Evolutionary conservation across 2,113 vertebrate genomes (phyloP), one percentile per base, ranked within the genome.

Genomic region (Calypte anna): DNA sequence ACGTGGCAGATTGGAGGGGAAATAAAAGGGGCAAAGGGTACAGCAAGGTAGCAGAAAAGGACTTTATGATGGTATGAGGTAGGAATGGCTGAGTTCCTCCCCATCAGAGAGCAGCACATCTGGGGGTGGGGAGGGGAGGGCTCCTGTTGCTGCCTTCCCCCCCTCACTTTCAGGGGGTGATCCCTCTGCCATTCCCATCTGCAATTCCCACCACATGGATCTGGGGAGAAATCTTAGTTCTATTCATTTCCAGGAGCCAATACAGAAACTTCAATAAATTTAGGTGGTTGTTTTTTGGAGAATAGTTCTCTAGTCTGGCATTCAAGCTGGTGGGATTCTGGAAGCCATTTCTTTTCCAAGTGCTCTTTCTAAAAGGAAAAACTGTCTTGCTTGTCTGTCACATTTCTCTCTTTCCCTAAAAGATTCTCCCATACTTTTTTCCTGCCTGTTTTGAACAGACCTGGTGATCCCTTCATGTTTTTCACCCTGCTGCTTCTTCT

Each of bases 41-140:
- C 21, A 51, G 20, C 1, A 0, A 80, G 22, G 69, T 51, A 57
- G 75, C 64, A 83, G 76, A 25, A 62, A 66, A 82, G n/a, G 75
- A 11, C n/a, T 81, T 51, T 24, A 57, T 48, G 30, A 57, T 67
- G 36, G 13, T 58, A 1, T 87, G 82, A 64, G 4, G 1, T 68
- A 50, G 44, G 70, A 68, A 59, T 68, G 82, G 14, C 46, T 48
- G 63, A 66, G 30, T 48, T 70, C 16, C 9, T 88, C 3, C 27
- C 54, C 8, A 2, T 54, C 5, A 14, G 57, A 77, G 48, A n/a
- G 1, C 59, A 30, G n/a, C 0, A 0, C 40, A 4, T 51, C 86
- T 70, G 43, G 55, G 33, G 33, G 33, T 33, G 36, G 69, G 57
- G 22, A 19, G 14, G 51, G 8, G 43, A 33, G 19, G 40, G 40